phyloP scores from a whole-genome alignment of 2,888 invertebrate genomes.

The Sarcophaga caerulescens region DNA sequence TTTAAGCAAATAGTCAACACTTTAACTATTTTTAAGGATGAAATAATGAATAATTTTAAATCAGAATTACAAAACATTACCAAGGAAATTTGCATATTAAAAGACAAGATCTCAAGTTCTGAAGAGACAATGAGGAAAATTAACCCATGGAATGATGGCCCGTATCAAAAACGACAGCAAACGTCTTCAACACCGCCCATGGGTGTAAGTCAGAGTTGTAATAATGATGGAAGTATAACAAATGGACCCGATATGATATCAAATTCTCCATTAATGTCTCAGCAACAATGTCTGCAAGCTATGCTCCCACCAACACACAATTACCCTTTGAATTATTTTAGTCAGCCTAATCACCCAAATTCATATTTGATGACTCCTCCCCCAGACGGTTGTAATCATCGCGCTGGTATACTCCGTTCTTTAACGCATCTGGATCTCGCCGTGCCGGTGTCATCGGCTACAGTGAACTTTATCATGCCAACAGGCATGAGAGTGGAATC shows the following conservation, averaged over 20 bases:
- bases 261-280: slow-evolving; percentile 58
- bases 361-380: too few relatives aligned
- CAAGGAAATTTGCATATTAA: slow-evolving; percentile 84
- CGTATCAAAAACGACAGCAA: slow-evolving; percentile 74
- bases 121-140: slow-evolving; percentile 83
- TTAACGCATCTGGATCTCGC: too few relatives aligned
- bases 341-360: too few relatives aligned
- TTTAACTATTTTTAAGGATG: slow-evolving; percentile 79
- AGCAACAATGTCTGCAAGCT: slow-evolving; percentile 60
- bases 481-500: too few relatives aligned
- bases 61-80: slow-evolving; percentile 81
- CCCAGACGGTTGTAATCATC: too few relatives aligned
- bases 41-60: slow-evolving; percentile 83
- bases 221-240: slow-evolving; percentile 10
- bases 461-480: too few relatives aligned
- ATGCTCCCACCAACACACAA: slow-evolving; percentile 77
- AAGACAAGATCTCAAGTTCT: slow-evolving; percentile 74
- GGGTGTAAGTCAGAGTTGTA: slow-evolving; percentile 48
- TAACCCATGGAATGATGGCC: slow-evolving; percentile 79
- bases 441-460: too few relatives aligned
- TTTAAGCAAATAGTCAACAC: slow-evolving; percentile 77
- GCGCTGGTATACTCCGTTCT: too few relatives aligned
- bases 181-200: slow-evolving; percentile 19
- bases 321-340: too few relatives aligned
- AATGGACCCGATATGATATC: slow-evolving; percentile 48